A percentile compares a stretch with the other conserved stretches of the same genome.
phyloP scores from a whole-genome alignment of 2,888 invertebrate genomes.

The Tribolium freemani region DNA sequence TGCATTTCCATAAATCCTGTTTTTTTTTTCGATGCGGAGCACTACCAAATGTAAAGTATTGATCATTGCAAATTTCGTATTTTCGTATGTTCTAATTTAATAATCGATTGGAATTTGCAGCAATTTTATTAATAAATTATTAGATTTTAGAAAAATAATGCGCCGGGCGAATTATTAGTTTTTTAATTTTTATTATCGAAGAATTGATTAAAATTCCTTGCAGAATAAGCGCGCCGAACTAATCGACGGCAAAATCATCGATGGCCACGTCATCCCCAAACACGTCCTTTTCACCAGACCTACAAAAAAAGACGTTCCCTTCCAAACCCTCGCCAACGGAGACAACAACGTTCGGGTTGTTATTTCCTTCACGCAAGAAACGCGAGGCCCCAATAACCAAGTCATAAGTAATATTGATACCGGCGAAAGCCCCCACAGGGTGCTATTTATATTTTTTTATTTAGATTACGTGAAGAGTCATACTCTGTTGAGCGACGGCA shows the following conservation, averaged over 20 bases:
- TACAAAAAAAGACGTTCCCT: constrained; percentile 80
- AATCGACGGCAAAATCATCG: constrained; percentile 87
- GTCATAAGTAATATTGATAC: constrained; percentile 72
- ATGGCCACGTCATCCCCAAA: constrained; percentile 91
- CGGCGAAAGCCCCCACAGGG: not conserved
- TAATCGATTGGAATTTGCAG: too few relatives aligned
- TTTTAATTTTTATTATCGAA: constrained; percentile 25
- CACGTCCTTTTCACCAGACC: constrained; percentile 90
- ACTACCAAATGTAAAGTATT: too few relatives aligned
- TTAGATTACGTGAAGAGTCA: constrained; percentile 89
- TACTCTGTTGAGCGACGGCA: constrained; percentile 82
- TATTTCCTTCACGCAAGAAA: constrained; percentile 81
- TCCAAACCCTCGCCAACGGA: constrained; percentile 84
- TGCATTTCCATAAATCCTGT: too few relatives aligned
- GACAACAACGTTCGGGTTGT: constrained; percentile 89
- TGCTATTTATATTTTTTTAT: not conserved
- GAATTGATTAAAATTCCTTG: constrained; percentile 35
- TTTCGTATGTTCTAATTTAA: too few relatives aligned
- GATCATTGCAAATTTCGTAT: too few relatives aligned
- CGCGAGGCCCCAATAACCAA: constrained; percentile 72
- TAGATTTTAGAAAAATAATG: too few relatives aligned
- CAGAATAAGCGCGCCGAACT: constrained; percentile 70
- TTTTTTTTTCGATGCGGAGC: too few relatives aligned
- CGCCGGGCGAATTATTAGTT: not conserved
- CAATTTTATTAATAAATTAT: too few relatives aligned